Evolutionary conservation across 2,888 invertebrate species (phyloP).

Genomic region (Epinotia ramella): DNA sequence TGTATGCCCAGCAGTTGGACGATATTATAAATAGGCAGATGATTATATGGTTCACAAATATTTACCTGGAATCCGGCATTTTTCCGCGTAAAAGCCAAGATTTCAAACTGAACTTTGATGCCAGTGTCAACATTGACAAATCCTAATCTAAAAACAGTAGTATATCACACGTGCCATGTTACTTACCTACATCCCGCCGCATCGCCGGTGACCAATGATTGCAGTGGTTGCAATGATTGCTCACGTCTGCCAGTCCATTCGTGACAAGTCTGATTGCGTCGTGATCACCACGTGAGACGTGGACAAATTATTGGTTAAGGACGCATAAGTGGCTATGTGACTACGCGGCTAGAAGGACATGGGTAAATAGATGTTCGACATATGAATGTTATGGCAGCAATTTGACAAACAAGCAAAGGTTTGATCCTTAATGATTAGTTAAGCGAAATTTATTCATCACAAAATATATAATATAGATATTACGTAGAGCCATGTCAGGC

Average conservation of each 20-base stretch:
- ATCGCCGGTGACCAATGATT: not conserved
- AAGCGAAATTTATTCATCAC: too few species aligned
- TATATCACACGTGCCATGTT: not conserved
- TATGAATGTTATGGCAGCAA: too few species aligned
- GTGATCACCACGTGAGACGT: conserved; percentile 32
- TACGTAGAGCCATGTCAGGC: too few species aligned
- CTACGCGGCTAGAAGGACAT: not conserved
- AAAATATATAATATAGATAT: too few species aligned
- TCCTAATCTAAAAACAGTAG: conserved; percentile 13
- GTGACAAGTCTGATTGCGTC: conserved; percentile 36
- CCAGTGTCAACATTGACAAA: conserved; percentile 24
- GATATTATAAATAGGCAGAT: too few species aligned
- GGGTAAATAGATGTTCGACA: too few species aligned
- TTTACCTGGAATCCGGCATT: too few species aligned
- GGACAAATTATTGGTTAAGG: conserved; percentile 39
- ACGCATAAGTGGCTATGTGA: conserved; percentile 9
- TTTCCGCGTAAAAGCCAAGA: too few species aligned
- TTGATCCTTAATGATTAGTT: too few species aligned
- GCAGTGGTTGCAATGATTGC: conserved; percentile 34
- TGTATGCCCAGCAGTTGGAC: too few species aligned
- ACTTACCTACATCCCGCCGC: conserved; percentile 15
- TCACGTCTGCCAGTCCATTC: conserved; percentile 39
- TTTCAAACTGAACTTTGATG: not conserved
- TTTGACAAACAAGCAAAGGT: too few species aligned
- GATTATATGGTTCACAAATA: too few species aligned